Evolutionary conservation across 2,888 invertebrate species (phyloP).

Genomic region (Erannis defoliaria): DNA sequence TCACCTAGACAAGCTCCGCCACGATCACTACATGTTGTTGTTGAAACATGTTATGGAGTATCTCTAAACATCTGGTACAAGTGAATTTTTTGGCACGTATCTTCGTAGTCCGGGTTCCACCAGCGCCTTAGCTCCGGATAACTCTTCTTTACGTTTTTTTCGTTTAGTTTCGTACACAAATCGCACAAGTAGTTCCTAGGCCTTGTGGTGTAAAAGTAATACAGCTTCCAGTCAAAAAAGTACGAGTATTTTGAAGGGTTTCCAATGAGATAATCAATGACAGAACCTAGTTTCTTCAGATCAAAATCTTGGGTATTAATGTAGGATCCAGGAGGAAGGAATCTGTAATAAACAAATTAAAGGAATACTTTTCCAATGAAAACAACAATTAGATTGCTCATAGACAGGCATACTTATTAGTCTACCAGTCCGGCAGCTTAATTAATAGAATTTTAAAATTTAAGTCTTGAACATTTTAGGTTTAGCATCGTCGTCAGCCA

Average conservation of each 20-base stretch:
- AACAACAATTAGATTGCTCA: too few relatives aligned
- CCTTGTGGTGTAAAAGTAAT: slow-evolving; percentile 64
- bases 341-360: too few relatives aligned
- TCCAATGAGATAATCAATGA: slow-evolving; percentile 70
- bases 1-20: too few relatives aligned
- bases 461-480: too few relatives aligned
- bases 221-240: slow-evolving; percentile 77
- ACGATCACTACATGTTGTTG: too few relatives aligned
- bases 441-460: too few relatives aligned
- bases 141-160: slow-evolving; percentile 33
- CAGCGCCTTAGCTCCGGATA: slow-evolving; percentile 62
- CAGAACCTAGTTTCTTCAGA: slow-evolving; percentile 68
- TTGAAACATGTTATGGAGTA: slow-evolving; percentile 27
- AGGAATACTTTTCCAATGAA: too few relatives aligned
- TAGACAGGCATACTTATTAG: too few relatives aligned
- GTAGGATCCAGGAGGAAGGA: slow-evolving; percentile 74
- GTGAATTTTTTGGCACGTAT: slow-evolving; percentile 58
- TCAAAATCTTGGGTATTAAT: slow-evolving; percentile 65
- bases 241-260: slow-evolving; percentile 62
- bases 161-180: slow-evolving; percentile 67
- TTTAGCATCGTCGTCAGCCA: too few relatives aligned
- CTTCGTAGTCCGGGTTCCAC: slow-evolving; percentile 69
- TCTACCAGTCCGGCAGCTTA: too few relatives aligned
- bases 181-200: slow-evolving; percentile 65
- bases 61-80: slow-evolving; percentile 54